Percentiles rank a stretch among this genome's conserved stretches.
Conservation (phyloP, 2,113 vertebrate species). For the Podocnemis expansa region DNA sequence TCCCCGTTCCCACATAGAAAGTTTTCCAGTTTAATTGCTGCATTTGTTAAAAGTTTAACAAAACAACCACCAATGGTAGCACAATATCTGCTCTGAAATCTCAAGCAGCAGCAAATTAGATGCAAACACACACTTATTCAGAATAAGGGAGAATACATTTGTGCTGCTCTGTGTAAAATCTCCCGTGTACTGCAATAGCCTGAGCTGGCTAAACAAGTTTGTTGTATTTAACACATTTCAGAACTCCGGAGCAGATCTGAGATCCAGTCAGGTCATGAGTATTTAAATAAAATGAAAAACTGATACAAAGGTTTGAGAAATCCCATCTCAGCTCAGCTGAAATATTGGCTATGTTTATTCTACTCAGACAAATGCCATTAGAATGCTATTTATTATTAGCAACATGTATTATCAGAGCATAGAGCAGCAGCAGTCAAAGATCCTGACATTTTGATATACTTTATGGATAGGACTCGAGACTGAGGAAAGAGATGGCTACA, state of each 20-base stretch:
- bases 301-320: no score
- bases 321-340: neutral
- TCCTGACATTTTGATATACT: neutral
- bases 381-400: neutral
- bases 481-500: neutral
- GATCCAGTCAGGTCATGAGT: neutral
- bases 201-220: neutral
- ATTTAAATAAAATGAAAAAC: neutral
- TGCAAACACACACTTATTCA: neutral
- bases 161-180: accelerated
- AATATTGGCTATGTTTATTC: neutral
- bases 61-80: neutral
- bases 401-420: neutral
- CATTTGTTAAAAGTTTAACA: neutral
- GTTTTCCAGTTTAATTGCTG: neutral
- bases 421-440: neutral
- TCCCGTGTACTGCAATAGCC: neutral
- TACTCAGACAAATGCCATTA: neutral
- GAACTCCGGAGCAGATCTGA: neutral
- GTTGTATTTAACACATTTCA: neutral
- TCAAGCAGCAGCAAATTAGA: neutral
- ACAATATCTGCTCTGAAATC: neutral
- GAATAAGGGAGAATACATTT: neutral
- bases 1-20: neutral
- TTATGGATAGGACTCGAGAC: neutral